phyloP scores from a whole-genome alignment of 2,888 invertebrate species.

The Chymomyza fuscimana region DNA sequence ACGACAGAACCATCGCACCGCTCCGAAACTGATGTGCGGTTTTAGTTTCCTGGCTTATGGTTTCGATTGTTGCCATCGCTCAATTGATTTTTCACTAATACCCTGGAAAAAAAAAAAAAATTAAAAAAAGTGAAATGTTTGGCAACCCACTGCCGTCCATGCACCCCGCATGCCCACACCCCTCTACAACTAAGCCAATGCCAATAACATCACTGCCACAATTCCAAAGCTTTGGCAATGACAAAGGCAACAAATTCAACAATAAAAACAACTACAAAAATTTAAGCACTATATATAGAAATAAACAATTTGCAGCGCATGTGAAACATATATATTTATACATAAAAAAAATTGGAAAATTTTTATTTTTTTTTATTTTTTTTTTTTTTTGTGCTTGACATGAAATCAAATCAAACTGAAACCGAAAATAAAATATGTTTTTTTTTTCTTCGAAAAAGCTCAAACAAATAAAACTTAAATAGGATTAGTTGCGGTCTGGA shows the following conservation, averaged over 20 bases:
- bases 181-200: no score
- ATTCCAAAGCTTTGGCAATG: neutral
- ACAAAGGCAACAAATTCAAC: constrained; percentile 34
- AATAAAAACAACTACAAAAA: constrained; percentile 3
- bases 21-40: constrained; percentile 56
- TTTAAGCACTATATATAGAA: constrained; percentile 32
- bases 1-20: neutral
- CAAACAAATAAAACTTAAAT: constrained; percentile 55
- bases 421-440: constrained; percentile 33
- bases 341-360: constrained; percentile 22
- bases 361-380: constrained; percentile 34
- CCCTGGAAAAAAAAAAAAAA: constrained; percentile 47
- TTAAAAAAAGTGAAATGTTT: constrained; percentile 67
- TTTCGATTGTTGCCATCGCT: constrained; percentile 73
- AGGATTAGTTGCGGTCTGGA: constrained; percentile 54
- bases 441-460: neutral
- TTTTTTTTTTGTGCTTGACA: constrained; percentile 25
- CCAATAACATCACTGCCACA: constrained; percentile 1
- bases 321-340: constrained; percentile 20
- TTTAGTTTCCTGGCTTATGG: constrained; percentile 71
- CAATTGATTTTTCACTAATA: constrained; percentile 72
- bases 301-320: constrained; percentile 51
- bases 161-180: no score
- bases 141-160: neutral
- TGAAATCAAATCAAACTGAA: constrained; percentile 49